Evolutionary conservation across 1,140 invertebrate genomes (phyloP).

Genomic region (Drosophila orena): DNA sequence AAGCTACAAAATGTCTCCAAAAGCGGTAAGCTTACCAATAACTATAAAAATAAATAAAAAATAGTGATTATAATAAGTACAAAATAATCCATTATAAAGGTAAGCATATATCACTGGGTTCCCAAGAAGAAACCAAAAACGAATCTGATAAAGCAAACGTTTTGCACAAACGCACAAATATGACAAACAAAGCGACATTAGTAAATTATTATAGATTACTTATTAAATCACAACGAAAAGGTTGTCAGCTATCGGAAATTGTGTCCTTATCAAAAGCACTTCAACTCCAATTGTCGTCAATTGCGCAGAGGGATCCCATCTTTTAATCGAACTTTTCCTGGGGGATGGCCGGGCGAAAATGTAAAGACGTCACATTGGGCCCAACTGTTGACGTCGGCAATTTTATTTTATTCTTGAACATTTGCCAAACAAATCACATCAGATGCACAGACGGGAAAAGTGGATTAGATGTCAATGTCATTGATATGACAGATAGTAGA

Average conservation of each 20-base stretch:
- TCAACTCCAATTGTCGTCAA: conserved; percentile 37
- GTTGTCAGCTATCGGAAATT: conserved; percentile 11
- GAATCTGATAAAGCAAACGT: neutral
- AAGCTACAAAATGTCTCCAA: conserved; percentile 78
- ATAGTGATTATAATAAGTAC: neutral
- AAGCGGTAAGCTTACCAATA: conserved; percentile 67
- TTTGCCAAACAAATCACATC: conserved; percentile 8
- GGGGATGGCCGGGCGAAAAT: neutral
- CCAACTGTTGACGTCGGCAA: conserved; percentile 19
- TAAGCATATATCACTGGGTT: conserved; percentile 8
- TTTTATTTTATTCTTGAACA: conserved; percentile 20
- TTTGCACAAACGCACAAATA: too few relatives aligned
- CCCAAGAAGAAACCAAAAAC: neutral
- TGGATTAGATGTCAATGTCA: conserved; percentile 19
- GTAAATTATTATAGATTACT: conserved; percentile 31
- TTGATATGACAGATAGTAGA: conserved; percentile 4
- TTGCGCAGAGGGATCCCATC: conserved; percentile 11
- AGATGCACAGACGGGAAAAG: neutral
- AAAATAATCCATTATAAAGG: conserved; percentile 13
- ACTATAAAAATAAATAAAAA: neutral
- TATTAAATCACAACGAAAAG: conserved; percentile 10
- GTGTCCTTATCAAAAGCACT: conserved; percentile 28
- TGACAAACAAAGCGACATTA: neutral
- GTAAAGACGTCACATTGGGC: conserved; percentile 25
- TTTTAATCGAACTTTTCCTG: conserved; percentile 1